These are phyloP conservation scores for Nephrotoma guestfalica DNA, from an alignment of 2,888 invertebrate genomes.

Conservation along the genomic window DNA sequence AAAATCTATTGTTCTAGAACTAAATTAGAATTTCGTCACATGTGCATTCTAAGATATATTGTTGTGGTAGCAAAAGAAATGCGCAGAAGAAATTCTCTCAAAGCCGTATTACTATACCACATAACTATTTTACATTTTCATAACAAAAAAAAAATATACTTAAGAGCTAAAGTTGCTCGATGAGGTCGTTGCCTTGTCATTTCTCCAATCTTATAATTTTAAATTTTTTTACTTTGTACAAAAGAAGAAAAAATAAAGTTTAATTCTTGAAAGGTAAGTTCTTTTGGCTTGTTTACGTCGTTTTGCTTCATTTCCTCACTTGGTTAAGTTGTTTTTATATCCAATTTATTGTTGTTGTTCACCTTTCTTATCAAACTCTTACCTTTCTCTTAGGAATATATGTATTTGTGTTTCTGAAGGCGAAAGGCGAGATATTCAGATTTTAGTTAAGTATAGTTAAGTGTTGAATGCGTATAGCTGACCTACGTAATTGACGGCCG, in stretches of 20 bases:
- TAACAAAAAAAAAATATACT: neutral
- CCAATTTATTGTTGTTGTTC: neutral
- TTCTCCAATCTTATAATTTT: neutral
- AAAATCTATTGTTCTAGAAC: neutral
- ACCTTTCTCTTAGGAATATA: neutral
- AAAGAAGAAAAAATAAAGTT: neutral
- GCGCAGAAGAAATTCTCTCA: neutral
- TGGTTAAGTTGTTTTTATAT: neutral
- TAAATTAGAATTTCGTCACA: neutral
- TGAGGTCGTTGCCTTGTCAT: conserved; percentile 2
- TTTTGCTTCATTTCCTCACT: neutral
- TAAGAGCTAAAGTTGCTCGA: neutral
- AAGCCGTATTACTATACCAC: neutral
- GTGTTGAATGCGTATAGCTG: too few relatives aligned
- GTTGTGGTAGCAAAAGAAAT: neutral
- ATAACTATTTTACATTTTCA: neutral
- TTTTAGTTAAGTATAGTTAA: too few relatives aligned
- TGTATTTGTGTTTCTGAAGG: neutral
- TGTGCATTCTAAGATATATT: neutral
- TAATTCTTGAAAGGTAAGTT: neutral
- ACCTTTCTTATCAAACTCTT: neutral
- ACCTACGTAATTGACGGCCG: too few relatives aligned
- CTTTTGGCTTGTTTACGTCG: neutral
- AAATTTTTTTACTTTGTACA: neutral
- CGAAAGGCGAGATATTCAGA: too few relatives aligned